These are phyloP conservation scores for Drosophila barbarae DNA, from an alignment of 2,888 invertebrate species.

Conservation along the genomic window DNA sequence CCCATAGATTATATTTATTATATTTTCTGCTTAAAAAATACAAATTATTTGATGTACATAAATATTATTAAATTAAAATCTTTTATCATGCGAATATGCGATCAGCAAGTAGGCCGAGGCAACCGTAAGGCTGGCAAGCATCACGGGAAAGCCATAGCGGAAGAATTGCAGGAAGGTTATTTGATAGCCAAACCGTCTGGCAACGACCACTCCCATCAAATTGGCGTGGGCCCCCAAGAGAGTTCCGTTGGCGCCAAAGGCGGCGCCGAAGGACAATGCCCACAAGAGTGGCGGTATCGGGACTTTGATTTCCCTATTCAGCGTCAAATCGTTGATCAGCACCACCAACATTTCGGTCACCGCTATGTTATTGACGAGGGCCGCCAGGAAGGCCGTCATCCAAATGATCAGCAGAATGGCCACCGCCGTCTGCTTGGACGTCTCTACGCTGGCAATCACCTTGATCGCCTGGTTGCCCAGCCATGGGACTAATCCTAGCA, in stretches of 20 bases:
- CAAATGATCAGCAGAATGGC: conserved; percentile 89
- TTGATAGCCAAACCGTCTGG: conserved; percentile 93
- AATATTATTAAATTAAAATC: neutral
- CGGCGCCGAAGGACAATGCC: conserved; percentile 92
- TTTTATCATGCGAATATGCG: conserved; percentile 82
- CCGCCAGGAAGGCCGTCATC: conserved; percentile 89
- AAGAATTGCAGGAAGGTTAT: conserved; percentile 91
- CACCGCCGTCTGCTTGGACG: conserved; percentile 83
- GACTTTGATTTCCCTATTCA: conserved; percentile 84
- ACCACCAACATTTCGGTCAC: conserved; percentile 94
- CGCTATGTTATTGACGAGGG: conserved; percentile 95
- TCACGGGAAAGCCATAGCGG: conserved; percentile 90
- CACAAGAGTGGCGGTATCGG: conserved; percentile 90
- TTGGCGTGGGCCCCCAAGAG: conserved; percentile 94
- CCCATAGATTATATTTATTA: neutral
- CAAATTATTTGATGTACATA: neutral
- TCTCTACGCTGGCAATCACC: conserved; percentile 84
- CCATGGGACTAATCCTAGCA: conserved; percentile 88
- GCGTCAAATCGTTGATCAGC: conserved; percentile 85
- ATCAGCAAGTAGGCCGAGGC: conserved; percentile 85
- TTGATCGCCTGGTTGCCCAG: conserved; percentile 86
- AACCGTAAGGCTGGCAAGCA: conserved; percentile 85
- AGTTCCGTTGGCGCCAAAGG: conserved; percentile 94
- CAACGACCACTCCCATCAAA: conserved; percentile 93
- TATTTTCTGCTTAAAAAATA: neutral